Conservation (phyloP, 2,888 invertebrate species). For the Brachylomia viminalis region DNA sequence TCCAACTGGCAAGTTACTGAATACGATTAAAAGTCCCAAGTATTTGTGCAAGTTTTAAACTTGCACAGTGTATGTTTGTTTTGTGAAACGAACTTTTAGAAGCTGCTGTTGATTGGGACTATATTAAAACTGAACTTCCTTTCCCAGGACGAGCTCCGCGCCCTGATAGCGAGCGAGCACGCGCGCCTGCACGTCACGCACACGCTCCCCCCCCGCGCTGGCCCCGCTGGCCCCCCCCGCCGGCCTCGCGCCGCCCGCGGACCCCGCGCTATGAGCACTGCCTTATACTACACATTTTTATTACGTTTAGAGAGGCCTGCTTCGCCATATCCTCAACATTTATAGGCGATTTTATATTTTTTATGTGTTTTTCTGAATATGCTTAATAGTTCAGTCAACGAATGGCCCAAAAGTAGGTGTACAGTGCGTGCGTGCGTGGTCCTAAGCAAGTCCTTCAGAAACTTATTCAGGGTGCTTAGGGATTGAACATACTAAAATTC, state of each 20-base stretch:
- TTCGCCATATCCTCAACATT: constrained; percentile 28
- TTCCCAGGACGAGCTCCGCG: not conserved
- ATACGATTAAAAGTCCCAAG: not conserved
- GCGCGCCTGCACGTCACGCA: constrained; percentile 37
- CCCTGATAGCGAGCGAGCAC: not conserved
- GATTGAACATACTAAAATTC: too few relatives aligned
- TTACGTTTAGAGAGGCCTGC: constrained; percentile 45
- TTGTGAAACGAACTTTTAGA: not conserved
- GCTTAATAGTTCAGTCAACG: too few relatives aligned
- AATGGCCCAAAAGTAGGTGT: too few relatives aligned
- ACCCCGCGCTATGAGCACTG: constrained; percentile 74
- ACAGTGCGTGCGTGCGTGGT: too few relatives aligned
- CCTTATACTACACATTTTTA: constrained; percentile 18
- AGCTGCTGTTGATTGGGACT: not conserved
- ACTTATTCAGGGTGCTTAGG: too few relatives aligned
- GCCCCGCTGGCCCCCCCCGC: constrained; percentile 44
- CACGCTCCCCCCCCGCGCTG: constrained; percentile 65
- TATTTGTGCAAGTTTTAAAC: not conserved
- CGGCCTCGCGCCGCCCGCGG: constrained; percentile 43
- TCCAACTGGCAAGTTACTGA: too few relatives aligned
- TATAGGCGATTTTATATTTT: not conserved
- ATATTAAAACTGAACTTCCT: not conserved
- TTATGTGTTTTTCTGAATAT: not conserved
- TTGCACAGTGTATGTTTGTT: not conserved
- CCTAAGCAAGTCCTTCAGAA: too few relatives aligned